These are phyloP conservation scores for Brachyistius frenatus DNA, from an alignment of 2,113 vertebrate genomes.

Conservation along the genomic window DNA sequence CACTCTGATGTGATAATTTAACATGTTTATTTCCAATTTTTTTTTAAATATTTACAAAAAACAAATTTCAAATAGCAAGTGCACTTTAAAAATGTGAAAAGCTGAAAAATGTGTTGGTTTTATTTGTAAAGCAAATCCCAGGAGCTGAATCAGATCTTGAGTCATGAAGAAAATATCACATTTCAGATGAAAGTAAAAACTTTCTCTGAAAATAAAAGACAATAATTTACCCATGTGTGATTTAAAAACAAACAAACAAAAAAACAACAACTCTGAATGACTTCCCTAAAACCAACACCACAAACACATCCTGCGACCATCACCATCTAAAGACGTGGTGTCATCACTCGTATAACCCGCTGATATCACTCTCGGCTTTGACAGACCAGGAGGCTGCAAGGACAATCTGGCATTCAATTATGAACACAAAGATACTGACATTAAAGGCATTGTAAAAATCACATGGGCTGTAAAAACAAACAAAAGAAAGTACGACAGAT, in stretches of 20 bases:
- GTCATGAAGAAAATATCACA: conserved; percentile 56
- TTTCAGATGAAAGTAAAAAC: conserved; percentile 40
- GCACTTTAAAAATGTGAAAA: conserved; percentile 57
- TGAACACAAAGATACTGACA: conserved; percentile 43
- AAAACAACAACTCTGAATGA: conserved; percentile 27
- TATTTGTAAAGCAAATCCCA: conserved; percentile 31
- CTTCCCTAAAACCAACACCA: conserved; percentile 51
- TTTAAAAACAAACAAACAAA: background rate
- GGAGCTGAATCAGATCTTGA: conserved; percentile 36
- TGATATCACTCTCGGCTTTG: conserved; percentile 38
- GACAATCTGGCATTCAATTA: conserved; percentile 43
- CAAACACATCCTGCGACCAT: conserved; percentile 51
- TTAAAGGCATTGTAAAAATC: conserved; percentile 15
- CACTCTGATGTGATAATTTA: conserved; percentile 62
- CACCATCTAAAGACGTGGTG: conserved; percentile 43
- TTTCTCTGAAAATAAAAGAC: conserved; percentile 38
- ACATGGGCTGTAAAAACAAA: conserved; percentile 32
- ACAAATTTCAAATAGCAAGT: conserved; percentile 59
- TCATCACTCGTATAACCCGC: conserved; percentile 41
- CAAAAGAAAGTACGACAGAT: conserved; percentile 31
- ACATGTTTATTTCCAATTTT: conserved; percentile 72
- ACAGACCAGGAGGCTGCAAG: conserved; percentile 33
- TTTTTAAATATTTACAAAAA: conserved; percentile 71
- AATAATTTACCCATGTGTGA: conserved; percentile 40
- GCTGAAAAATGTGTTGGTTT: conserved; percentile 28